Percentiles rank a stretch among this genome's conserved stretches.
phyloP scores from a whole-genome alignment of 2,797 vertebrate genomes.

The Sebastes iracundus region DNA sequence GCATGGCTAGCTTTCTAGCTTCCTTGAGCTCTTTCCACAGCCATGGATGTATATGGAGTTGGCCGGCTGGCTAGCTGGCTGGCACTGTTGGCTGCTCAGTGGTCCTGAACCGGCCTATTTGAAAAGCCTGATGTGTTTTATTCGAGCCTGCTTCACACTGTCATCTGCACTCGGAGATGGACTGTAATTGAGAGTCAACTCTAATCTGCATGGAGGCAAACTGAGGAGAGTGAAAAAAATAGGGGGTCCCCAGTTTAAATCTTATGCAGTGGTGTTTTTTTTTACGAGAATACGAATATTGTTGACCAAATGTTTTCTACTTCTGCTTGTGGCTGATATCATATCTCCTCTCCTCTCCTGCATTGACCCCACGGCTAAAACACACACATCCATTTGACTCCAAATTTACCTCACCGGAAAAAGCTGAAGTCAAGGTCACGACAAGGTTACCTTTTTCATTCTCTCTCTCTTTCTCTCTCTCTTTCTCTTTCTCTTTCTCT shows the following conservation, averaged over 20 bases:
- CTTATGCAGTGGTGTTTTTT: background rate
- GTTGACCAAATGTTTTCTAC: conserved; percentile 4
- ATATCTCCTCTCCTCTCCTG: background rate
- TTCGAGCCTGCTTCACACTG: conserved; percentile 88
- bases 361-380: conserved; percentile 2
- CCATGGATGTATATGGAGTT: conserved; percentile 68
- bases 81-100: conserved; percentile 77
- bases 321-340: background rate
- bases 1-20: conserved; percentile 65
- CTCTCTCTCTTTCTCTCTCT: background rate
- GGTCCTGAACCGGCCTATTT: conserved; percentile 95
- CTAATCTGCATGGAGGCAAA: conserved; percentile 87
- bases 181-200: conserved; percentile 93
- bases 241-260: background rate
- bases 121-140: conserved; percentile 96
- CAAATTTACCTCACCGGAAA: conserved; percentile 23
- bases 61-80: conserved; percentile 60
- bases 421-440: conserved; percentile 44
- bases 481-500: background rate
- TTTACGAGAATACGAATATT: conserved; percentile 4
- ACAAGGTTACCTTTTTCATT: conserved; percentile 28
- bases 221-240: conserved; percentile 71
- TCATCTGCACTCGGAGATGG: conserved; percentile 89
- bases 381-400: conserved; percentile 45
- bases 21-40: conserved; percentile 87